Evolutionary conservation across 2,113 vertebrate species (phyloP).

Genomic region (Centropristis striata): DNA sequence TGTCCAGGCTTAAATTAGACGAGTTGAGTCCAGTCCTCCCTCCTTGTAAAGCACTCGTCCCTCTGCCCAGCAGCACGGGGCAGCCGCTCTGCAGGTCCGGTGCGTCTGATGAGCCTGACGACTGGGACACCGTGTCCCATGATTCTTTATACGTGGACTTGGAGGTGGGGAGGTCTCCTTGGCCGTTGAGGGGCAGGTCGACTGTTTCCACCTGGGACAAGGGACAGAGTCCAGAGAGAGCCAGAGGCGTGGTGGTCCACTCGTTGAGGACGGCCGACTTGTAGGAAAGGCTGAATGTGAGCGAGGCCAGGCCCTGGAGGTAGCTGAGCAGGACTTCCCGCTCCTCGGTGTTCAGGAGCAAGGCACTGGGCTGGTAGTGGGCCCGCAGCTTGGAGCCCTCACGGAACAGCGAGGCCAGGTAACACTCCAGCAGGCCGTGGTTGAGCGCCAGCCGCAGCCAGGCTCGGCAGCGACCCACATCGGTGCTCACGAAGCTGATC

Average conservation of each 20-base stretch:
- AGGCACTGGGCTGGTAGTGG: conserved; percentile 90
- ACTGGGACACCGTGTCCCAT: conserved; percentile 91
- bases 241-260: conserved; percentile 94
- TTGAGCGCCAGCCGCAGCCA: conserved; percentile 96
- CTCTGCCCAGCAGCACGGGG: conserved; percentile 44
- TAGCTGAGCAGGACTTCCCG: conserved; percentile 95
- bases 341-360: conserved; percentile 92
- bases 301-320: conserved; percentile 92
- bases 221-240: conserved; percentile 91
- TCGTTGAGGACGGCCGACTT: conserved; percentile 95
- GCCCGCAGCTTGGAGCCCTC: conserved; percentile 87
- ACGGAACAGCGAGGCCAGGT: conserved; percentile 90
- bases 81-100: conserved; percentile 82
- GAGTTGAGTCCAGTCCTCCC: conserved; percentile 82
- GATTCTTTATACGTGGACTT: conserved; percentile 81
- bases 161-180: conserved; percentile 55
- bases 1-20: conserved; percentile 92
- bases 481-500: conserved; percentile 90
- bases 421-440: conserved; percentile 94
- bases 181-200: conserved; percentile 63
- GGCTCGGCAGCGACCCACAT: conserved; percentile 94
- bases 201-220: conserved; percentile 75
- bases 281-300: conserved; percentile 94
- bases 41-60: conserved; percentile 47
- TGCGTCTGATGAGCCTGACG: conserved; percentile 85